Evolutionary conservation across 2,113 vertebrate species (phyloP), one percentile per base, ranked within the genome.

Genomic region (Tyrannus savana): DNA sequence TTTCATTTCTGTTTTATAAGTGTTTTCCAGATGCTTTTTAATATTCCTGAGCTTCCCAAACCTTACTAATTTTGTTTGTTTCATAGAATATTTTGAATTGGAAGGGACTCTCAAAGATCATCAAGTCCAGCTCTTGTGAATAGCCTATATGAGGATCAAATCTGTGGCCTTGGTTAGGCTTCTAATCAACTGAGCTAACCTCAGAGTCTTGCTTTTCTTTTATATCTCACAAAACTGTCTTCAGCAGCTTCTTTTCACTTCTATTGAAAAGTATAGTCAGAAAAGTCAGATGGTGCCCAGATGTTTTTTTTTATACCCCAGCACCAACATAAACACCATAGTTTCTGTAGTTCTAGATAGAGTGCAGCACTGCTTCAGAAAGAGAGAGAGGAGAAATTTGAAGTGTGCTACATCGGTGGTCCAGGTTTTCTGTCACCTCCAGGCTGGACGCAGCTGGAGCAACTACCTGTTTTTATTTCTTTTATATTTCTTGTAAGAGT

Each of bases 381-480:
- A 42, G 9, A 22, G 19, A 7, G 44, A 46, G 7, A n/a, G 35
- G 2, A 67, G 3, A 75, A 41, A 73, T 37, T 47, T 50, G 12
- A 84, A 63, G 27, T 12, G 4, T 47, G 23, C 59, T 23, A 0
- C 0, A 4, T 62, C 1, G 0, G 63, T 80, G 83, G 47, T 37
- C 79, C 53, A 37, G 14, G 27, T 8, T 81, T 77, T 31, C 63
- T 68, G 3, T 31, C 4, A 2, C 12, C 13, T 30, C 64, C 52
- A 55, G 33, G 55, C 56, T 82, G 64, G 42, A 10, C 53, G 44
- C 76, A 93, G 80, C 80, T 86, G 56, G 55, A 78, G 30, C 39
- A 55, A 27, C 47, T 81, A 37, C 37, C 37, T 37, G 37, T 37
- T 37, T 37, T 37, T 37, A 24, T 22, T 62, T 50, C 55, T 49